Conservation (phyloP, 2,113 vertebrate genomes). For the Microcebus jonahi region DNA sequence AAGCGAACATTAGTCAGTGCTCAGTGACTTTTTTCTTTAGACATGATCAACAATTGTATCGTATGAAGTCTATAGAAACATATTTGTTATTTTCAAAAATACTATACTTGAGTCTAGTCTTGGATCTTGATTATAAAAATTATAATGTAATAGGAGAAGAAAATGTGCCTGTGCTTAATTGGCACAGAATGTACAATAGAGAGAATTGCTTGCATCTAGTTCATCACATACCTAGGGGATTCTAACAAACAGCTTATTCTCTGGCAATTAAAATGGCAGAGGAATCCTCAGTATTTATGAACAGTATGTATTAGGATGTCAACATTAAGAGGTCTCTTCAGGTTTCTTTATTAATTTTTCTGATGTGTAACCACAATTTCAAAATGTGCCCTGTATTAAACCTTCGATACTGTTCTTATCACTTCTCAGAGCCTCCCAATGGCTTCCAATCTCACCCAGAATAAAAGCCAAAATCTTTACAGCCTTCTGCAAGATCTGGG, state of each 20-base stretch:
- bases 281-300: neutral
- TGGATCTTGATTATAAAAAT: constrained; percentile 23
- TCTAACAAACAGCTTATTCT: constrained; percentile 37
- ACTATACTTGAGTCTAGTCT: neutral
- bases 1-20: neutral
- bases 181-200: neutral
- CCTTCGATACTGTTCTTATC: neutral
- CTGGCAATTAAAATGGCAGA: constrained; percentile 48
- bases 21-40: neutral
- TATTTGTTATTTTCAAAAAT: neutral
- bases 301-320: neutral
- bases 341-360: constrained; percentile 4
- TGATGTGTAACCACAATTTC: neutral
- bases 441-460: neutral
- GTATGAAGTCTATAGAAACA: neutral
- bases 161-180: neutral
- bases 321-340: constrained; percentile 1
- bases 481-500: neutral
- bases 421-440: neutral
- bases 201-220: neutral
- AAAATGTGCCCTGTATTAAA: neutral
- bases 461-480: neutral
- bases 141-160: neutral
- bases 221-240: neutral
- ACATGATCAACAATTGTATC: neutral